Percentiles rank a stretch among this genome's conserved stretches.
These are phyloP conservation scores for Acanthosoma haemorrhoidale DNA, from an alignment of 2,888 invertebrate genomes.

Conservation along the genomic window DNA sequence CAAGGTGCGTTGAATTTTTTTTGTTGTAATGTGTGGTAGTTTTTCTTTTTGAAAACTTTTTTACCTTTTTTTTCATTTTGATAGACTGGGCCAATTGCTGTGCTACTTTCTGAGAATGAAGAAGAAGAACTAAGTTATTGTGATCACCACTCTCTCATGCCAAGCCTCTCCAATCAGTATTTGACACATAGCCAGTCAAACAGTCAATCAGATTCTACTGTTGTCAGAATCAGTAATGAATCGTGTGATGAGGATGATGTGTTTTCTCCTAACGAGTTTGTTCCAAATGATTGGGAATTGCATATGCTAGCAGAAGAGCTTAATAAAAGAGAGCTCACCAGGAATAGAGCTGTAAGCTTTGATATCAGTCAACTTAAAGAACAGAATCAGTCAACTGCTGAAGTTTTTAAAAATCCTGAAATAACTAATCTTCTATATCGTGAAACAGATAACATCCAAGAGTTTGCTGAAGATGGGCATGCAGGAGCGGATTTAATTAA, in stretches of 20 bases:
- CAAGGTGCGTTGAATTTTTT: too few relatives aligned
- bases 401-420: not conserved
- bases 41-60: too few relatives aligned
- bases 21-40: too few relatives aligned
- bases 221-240: conserved; percentile 45
- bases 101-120: not conserved
- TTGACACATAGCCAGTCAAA: not conserved
- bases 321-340: conserved; percentile 34
- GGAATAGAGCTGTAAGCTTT: conserved; percentile 33
- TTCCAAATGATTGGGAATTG: conserved; percentile 67
- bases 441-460: not conserved
- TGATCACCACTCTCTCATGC: not conserved
- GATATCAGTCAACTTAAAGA: conserved; percentile 28
- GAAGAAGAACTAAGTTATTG: not conserved
- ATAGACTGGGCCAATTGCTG: not conserved
- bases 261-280: conserved; percentile 32
- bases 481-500: not conserved
- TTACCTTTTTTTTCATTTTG: conserved; percentile 11
- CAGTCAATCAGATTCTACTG: conserved; percentile 55
- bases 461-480: not conserved
- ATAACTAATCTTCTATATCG: not conserved
- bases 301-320: conserved; percentile 71
- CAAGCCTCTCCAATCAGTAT: not conserved
- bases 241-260: conserved; percentile 45
- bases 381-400: too few relatives aligned